Base-by-base conservation (phyloP, 2,113 vertebrate species). In the Campylomormyrus numenius region DNA sequence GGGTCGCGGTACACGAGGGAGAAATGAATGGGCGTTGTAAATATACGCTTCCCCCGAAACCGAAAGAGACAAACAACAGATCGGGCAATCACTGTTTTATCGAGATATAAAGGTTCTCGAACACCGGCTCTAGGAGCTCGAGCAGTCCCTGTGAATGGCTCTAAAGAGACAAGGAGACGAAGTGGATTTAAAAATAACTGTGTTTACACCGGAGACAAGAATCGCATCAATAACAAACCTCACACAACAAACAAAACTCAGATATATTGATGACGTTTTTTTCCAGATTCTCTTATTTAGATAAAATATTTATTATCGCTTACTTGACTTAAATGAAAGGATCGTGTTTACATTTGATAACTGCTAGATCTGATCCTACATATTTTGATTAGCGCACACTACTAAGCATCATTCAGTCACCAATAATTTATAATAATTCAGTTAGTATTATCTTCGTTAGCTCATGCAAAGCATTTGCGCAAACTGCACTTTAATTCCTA, bases 21-120 rank as follows among this genome's bases (percentile, higher is more conserved):
- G 62, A 50, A 35, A 74, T 52, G 87, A 88, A 66, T 50, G 49
- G 50, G 39, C 50, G 77, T 42, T 88, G 85, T 90, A 87, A 77
- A 88, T 88, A 87, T 52, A 77, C 24, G 62, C 31, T 42, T 70
- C 42, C 56, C 53, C 85, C 85, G 53, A 66, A 90, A 90, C 56
- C 85, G 46, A 49, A 56, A 89, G 24, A 66, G 46, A 88, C 39
- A 74, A 70, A 84, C 49, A 53, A 74, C 45, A 77, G 58, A 74
- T 77, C 24, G 70, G 80, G 50, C 70, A 83, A 31, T 39, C 66
- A 80, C 46, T 80, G 88, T 80, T 80, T 52, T 50, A 89, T 45
- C 74, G 77, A 85, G 49, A 85, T 85, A 27, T 35, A n/a, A 83
- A 35, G 45, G 46, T 45, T 85, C 45, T 85, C 83, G 42, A 46